Evolutionary conservation across 2,888 invertebrate species (phyloP).

Genomic region (Hololepta plana): DNA sequence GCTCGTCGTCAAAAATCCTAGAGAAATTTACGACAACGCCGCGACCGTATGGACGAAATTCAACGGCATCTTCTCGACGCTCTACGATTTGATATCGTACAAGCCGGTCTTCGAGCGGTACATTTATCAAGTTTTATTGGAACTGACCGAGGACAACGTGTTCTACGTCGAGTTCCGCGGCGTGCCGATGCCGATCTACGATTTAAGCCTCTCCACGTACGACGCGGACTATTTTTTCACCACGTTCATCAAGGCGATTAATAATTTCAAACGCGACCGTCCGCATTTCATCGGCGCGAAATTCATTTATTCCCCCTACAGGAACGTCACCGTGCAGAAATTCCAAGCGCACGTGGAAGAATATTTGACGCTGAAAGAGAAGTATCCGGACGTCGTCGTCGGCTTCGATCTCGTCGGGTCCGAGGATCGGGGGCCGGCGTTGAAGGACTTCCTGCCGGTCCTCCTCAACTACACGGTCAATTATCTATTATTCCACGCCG

Average conservation of each 20-base stretch:
- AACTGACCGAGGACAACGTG: slow-evolving; percentile 41
- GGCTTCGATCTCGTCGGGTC: slow-evolving; percentile 8
- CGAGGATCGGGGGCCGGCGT: too few relatives aligned
- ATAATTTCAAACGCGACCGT: too few relatives aligned
- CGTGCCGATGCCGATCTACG: slow-evolving; percentile 30
- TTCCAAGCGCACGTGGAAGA: slow-evolving; percentile 1
- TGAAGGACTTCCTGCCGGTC: too few relatives aligned
- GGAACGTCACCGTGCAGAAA: slow-evolving; percentile 2
- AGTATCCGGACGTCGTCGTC: slow-evolving; percentile 5
- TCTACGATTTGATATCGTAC: slow-evolving; percentile 26
- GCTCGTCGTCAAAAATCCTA: background rate
- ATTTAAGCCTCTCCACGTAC: too few relatives aligned
- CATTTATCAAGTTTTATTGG: slow-evolving; percentile 34
- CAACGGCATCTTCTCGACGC: slow-evolving; percentile 25
- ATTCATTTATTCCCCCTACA: slow-evolving; percentile 6
- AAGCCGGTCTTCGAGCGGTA: slow-evolving; percentile 35
- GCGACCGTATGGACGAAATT: slow-evolving; percentile 18
- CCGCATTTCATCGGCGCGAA: slow-evolving; percentile 5
- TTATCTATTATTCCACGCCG: too few relatives aligned
- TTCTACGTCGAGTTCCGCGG: slow-evolving; percentile 40
- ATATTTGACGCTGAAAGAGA: slow-evolving; percentile 1
- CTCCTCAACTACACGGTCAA: too few relatives aligned
- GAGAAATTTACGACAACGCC: slow-evolving; percentile 18
- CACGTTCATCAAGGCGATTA: too few relatives aligned
- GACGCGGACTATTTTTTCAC: too few relatives aligned